Base-by-base conservation (phyloP, 2,113 vertebrate genomes). In the Zosterops lateralis region DNA sequence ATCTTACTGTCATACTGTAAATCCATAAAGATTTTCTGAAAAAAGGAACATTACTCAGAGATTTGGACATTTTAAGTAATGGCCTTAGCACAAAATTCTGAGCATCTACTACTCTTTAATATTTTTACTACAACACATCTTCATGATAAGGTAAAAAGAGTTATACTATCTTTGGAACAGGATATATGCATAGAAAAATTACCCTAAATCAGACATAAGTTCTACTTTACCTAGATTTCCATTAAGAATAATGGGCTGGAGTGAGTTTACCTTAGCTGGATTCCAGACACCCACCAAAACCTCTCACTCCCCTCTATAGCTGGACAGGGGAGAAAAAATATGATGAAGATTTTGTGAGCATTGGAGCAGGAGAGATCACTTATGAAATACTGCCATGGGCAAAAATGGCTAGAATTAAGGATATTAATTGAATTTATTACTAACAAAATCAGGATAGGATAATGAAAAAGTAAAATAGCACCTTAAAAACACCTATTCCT, bases 371-470 rank as follows among this genome's bases (percentile, higher is more conserved):
- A 57, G 51, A 57, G 7, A 31, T 20, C 42, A 40, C 3, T 40
- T 34, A 16, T 2, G 0, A 57, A 57, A 42, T 65, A 66, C 7
- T 34, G 9, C n/a, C 19, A 65, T 0, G 0, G 34, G 24, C 12
- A 57, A 57, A 74, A 65, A 10, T 42, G 20, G 17, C 25, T 34
- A 42, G 34, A 22, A 42, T 14, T 66, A 29, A 10, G 17, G 71
- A 36, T 42, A 40, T 42, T 42, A 31, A 34, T 7, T 44, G 7
- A 44, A 76, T 58, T 36, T 44, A 26, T 75, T 67, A 12, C 13
- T 21, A 21, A 11, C 10, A 58, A 66, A 50, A 58, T 51, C 21
- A 36, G 17, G 58, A 6, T 9, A 67, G 6, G 31, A 26, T 50
- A 50, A 34, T 25, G 16, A 34, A 40, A 84, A 85, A 20, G 8